These are phyloP conservation scores for Phoxinus dragarum DNA, from an alignment of 2,797 vertebrate genomes.

Conservation along the genomic window DNA sequence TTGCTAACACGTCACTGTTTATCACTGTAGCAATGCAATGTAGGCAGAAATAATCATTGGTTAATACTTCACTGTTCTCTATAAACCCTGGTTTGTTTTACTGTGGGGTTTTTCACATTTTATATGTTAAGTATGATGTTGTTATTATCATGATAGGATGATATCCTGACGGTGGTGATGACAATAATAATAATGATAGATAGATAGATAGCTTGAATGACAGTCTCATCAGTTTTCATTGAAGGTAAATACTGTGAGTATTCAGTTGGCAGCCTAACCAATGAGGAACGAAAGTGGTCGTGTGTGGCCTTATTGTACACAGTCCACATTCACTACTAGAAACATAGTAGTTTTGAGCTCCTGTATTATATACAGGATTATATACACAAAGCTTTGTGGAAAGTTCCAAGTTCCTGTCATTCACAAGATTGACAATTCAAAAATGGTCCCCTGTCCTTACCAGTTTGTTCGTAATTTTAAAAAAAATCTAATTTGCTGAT, in stretches of 20 bases:
- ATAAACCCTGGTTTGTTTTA: no score
- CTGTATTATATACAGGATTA: no score
- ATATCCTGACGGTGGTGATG: neutral
- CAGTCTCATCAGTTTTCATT: neutral
- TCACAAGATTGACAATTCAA: neutral
- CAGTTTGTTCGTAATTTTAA: neutral
- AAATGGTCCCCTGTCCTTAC: neutral
- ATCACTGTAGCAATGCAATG: neutral
- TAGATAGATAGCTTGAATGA: neutral
- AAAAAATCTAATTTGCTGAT: neutral
- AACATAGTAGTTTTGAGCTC: neutral
- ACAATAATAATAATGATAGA: neutral
- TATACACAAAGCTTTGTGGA: no score
- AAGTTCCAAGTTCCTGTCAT: neutral
- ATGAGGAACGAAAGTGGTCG: neutral
- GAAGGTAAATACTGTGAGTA: neutral
- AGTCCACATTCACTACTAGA: neutral
- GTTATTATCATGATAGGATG: neutral
- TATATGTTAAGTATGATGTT: neutral
- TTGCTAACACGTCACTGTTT: constrained; percentile 48
- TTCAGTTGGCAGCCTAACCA: neutral
- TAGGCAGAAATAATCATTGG: neutral
- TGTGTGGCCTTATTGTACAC: no score
- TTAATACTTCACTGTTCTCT: no score
- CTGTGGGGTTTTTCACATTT: neutral